These are phyloP conservation scores for Microcebus tavaratra DNA, from an alignment of 2,113 vertebrate genomes.

Conservation along the genomic window DNA sequence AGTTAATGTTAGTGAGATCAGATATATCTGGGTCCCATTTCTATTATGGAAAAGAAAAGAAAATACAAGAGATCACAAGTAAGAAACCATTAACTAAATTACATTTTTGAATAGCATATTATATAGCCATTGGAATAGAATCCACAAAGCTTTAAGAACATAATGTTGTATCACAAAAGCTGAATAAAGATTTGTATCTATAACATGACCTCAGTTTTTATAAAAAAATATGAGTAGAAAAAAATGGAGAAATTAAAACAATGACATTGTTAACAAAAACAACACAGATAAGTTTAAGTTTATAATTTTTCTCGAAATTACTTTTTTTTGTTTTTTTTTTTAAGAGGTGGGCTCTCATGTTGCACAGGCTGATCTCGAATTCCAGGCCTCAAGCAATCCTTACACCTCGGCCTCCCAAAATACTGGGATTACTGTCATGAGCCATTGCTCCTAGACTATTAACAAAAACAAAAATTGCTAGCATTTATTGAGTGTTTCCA, in stretches of 20 bases:
- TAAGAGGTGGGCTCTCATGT: too few relatives aligned
- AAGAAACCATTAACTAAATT: neutral
- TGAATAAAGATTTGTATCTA: neutral
- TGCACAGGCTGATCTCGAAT: too few relatives aligned
- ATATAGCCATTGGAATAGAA: neutral
- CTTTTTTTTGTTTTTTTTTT: too few relatives aligned
- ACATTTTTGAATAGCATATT: neutral
- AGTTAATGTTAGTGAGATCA: neutral
- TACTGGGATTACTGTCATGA: too few relatives aligned
- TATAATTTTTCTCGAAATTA: too few relatives aligned
- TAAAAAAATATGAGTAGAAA: neutral
- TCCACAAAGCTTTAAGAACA: neutral
- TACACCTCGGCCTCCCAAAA: too few relatives aligned
- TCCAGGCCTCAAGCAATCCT: too few relatives aligned
- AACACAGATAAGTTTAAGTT: neutral
- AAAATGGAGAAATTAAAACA: neutral
- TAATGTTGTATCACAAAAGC: neutral
- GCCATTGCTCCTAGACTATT: too few relatives aligned
- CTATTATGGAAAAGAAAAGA: neutral
- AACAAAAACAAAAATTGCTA: neutral
- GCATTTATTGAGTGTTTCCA: neutral
- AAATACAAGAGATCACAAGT: neutral
- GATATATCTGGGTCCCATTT: neutral
- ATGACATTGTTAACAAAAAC: neutral
- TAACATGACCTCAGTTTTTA: neutral